Evolutionary conservation across 2,888 invertebrate genomes (phyloP), one percentile per base, ranked within the genome.

Genomic region (Lasius platythorax): DNA sequence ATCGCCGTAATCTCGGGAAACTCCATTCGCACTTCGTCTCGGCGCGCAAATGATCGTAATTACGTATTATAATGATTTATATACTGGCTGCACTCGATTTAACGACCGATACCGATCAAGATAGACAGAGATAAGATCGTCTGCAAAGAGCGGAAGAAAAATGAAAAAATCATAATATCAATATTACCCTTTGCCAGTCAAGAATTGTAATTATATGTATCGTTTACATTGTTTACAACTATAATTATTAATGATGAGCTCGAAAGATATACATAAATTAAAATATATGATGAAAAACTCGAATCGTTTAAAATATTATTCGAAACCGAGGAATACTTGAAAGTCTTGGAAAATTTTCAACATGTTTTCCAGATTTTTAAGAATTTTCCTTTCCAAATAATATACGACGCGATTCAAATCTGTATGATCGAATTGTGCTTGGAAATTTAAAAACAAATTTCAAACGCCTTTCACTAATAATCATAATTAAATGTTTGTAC

Each of bases 11-110:
- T 79, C 72, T 61, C 43, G 79, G 58, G 37, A 81, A 72, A 81
- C 79, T 63, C 79, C 72, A 58, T 72, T 81, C 46, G 50, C 79
- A 81, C 79, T 63, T 63, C 56, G 72, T 70, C 63, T 33, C 46
- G n/a, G 0, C 11, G 72, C 46, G 46, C 79, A 46, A 61, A 46
- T 37, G 37, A 79, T 81, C 37, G 72, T 72, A 81, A 81, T 81
- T 58, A 46, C 12, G 46, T 53, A 53, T 40, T 63, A 30, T 50
- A 81, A 72, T 46, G 50, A 81, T 72, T 81, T 81, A 72, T 79
- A 72, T 18, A 50, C 61, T 61, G 8, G 28, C 37, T 37, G 50
- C 72, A 81, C 53, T 63, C 37, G 72, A 81, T 81, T 63, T 81
- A 81, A 81, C 67, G 61, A 56, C 15, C 68, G 78, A 72, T 72